Base-by-base conservation (phyloP, 2,888 invertebrate species). In the Atethmia centrago region DNA sequence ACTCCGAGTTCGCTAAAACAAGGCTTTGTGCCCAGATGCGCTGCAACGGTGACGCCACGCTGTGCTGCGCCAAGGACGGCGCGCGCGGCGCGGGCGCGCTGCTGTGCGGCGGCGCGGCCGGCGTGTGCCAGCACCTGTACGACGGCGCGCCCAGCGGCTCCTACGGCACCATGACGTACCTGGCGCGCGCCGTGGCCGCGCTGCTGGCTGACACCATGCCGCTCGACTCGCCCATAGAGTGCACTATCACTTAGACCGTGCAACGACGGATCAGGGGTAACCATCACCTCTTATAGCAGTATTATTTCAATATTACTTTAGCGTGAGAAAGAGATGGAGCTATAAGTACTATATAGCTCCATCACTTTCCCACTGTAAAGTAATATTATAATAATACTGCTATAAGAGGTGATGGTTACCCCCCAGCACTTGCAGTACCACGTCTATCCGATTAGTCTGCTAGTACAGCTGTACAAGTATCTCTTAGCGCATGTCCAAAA, bases 71-170 rank as follows among this genome's bases (percentile, higher is more conserved):
- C 7, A 98, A 98, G 93, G 97, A 97, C 12, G 86, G 80, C 42
- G 98, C 99, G 28, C 99, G 98, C 0, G 98, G 98, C 84, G 47
- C 77, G 96, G 97, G 97, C 68, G 97, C 97, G 79, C 94, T 98
- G 49, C 95, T 98, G 53, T 99, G 99, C 92, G 98, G 98, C 70
- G 99, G 99, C 69, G 99, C 99, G 45, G 99, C 99, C 0, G 98
- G 98, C 86, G 98, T 99, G 82, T 99, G 99, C 94, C 98, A 99
- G 93, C 99, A 99, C 93, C 98, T 99, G 93, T 99, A 99, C 93
- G 99, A 99, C 95, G 99, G 98, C 92, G 99, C 99, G 36, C 99
- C 99, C 3, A 99, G 99, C 92, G 99, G 99, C 79, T 98, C 98
- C 89, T 99, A 97, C 94, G 99, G 99, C 80, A 99, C 99, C 64